Percentiles rank a stretch among this genome's conserved stretches.
Conservation (phyloP, 2,888 invertebrate genomes). For the Pycnomerus fuliginosus region DNA sequence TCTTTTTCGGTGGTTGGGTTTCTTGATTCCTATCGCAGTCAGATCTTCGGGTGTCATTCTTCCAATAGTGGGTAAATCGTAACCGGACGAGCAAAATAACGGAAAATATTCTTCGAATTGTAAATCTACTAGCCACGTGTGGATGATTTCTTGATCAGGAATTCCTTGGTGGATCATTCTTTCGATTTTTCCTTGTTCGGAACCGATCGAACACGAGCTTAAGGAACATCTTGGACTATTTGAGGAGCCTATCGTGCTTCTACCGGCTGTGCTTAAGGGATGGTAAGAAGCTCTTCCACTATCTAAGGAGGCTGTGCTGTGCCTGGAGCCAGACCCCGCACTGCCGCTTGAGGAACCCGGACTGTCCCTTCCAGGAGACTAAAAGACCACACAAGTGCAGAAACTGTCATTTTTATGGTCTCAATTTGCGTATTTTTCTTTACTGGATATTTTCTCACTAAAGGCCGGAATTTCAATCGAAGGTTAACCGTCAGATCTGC, state of each 20-base stretch:
- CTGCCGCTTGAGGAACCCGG: constrained; percentile 87
- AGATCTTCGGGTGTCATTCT: constrained; percentile 97
- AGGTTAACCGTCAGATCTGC: too few species aligned
- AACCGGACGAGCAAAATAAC: constrained; percentile 91
- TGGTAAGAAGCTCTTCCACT: constrained; percentile 87
- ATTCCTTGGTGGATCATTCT: constrained; percentile 70
- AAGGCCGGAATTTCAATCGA: too few species aligned
- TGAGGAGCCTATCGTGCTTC: constrained; percentile 55
- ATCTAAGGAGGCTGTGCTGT: constrained; percentile 87
- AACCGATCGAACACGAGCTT: constrained; percentile 75
- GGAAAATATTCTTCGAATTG: constrained; percentile 94
- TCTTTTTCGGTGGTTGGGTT: constrained; percentile 94
- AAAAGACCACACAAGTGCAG: constrained; percentile 31
- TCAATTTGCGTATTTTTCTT: too few species aligned
- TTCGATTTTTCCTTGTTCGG: constrained; percentile 70
- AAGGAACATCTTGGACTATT: constrained; percentile 70
- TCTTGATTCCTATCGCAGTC: constrained; percentile 88
- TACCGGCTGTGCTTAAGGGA: constrained; percentile 55
- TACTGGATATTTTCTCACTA: too few species aligned
- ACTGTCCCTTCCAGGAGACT: constrained; percentile 91
- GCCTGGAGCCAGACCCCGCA: constrained; percentile 82
- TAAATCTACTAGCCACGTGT: constrained; percentile 91
- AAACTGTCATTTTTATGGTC: neutral
- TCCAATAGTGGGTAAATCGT: constrained; percentile 97
- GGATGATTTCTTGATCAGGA: constrained; percentile 87